phyloP scores from a whole-genome alignment of 2,797 vertebrate species.

The Gobionotothen gibberifrons region DNA sequence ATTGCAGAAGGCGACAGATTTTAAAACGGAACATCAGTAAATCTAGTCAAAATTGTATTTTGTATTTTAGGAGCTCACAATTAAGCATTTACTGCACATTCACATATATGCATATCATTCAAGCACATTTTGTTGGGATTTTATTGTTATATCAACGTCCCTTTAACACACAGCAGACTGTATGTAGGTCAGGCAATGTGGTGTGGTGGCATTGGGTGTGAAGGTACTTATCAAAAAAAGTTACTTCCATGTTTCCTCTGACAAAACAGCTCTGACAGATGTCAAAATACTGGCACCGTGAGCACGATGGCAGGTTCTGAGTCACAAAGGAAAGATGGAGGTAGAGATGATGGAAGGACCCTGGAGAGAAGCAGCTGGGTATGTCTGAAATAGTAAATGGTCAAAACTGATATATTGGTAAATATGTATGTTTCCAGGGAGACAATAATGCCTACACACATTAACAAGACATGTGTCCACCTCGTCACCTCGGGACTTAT shows the following conservation, averaged over 20 bases:
- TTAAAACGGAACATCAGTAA: conserved; percentile 25
- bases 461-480: background rate
- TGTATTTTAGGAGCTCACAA: background rate
- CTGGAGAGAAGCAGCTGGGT: conserved; percentile 37
- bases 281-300: conserved; percentile 55
- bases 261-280: conserved; percentile 51
- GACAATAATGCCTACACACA: conserved; percentile 7
- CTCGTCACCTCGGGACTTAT: conserved; percentile 13
- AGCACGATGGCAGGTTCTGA: conserved; percentile 24
- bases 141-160: background rate
- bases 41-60: conserved; percentile 22
- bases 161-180: conserved; percentile 12
- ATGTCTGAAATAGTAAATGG: conserved; percentile 48
- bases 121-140: conserved; percentile 2
- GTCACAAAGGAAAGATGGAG: conserved; percentile 27
- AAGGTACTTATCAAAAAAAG: conserved; percentile 42
- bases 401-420: conserved; percentile 25
- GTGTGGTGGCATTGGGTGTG: conserved; percentile 8
- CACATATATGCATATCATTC: background rate
- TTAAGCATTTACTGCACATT: background rate
- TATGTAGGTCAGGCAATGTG: conserved; percentile 55
- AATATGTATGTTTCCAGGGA: conserved; percentile 33
- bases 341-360: conserved; percentile 41
- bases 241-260: conserved; percentile 39
- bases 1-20: conserved; percentile 31